Conservation (phyloP, 2,888 invertebrate species). For the Arctia plantaginis region DNA sequence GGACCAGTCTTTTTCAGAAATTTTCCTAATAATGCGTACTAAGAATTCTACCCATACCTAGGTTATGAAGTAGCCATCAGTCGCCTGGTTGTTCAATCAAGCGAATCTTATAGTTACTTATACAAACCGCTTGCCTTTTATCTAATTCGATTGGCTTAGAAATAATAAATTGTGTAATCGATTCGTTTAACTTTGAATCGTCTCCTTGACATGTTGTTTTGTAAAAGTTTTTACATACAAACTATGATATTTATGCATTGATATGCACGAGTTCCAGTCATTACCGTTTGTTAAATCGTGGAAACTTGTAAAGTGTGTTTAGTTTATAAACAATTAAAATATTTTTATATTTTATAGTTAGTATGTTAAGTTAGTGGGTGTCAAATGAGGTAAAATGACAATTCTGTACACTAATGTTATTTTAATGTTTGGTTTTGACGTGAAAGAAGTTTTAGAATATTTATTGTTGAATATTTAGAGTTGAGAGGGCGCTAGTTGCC, state of each 20-base stretch:
- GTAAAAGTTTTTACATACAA: constrained; percentile 34
- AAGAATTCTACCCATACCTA: not conserved
- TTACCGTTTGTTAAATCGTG: constrained; percentile 37
- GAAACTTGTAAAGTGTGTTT: constrained; percentile 23
- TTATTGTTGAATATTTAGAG: too few species aligned
- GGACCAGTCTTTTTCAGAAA: too few species aligned
- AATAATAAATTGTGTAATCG: constrained; percentile 28
- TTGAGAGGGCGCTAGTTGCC: too few species aligned
- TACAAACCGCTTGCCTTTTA: constrained; percentile 4
- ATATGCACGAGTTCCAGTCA: constrained; percentile 38
- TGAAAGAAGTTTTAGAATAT: not conserved
- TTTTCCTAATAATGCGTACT: not conserved
- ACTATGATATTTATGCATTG: constrained; percentile 46
- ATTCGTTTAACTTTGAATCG: constrained; percentile 39
- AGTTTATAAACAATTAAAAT: not conserved
- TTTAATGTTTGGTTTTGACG: not conserved
- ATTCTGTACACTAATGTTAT: not conserved
- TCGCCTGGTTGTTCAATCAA: not conserved
- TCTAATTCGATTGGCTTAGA: constrained; percentile 36
- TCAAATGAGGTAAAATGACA: not conserved
- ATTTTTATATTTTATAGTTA: not conserved
- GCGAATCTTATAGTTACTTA: not conserved
- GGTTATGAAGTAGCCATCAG: not conserved
- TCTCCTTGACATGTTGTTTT: constrained; percentile 53
- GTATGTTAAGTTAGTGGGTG: not conserved